Base-by-base conservation (phyloP, 1,140 invertebrate species). In the Bombus polaris region DNA sequence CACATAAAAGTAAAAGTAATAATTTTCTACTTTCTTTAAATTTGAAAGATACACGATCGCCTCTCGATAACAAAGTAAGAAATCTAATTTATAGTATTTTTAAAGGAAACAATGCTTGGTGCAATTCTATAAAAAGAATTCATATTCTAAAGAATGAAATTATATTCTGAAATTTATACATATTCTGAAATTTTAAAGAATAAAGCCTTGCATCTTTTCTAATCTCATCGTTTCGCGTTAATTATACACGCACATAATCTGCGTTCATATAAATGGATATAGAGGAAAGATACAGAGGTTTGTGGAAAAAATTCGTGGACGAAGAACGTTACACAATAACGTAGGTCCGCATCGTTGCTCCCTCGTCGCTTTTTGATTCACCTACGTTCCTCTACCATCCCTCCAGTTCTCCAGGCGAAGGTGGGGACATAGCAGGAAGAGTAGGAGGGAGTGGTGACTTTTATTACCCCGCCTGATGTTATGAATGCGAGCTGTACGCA, bases 391-490 rank as follows among this genome's bases (percentile, higher is more conserved):
- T 91, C 71, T 42, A 68, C 76, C 75, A 76, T 79, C 82, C 71
- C 85, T 82, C 57, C 72, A 28, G 66, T 86, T 88, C 81, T 82
- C 80, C 75, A 81, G 72, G 71, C 73, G 77, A 88, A 80, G 74
- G 87, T 76, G 86, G 87, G 79, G 82, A 47, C 68, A 71, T 37
- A 53, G 82, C 32, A 75, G 83, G 70, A 89, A 89, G 86, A 68
- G 82, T 66, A 77, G 82, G 57, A 76, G 83, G 86, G 87, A 74
- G 86, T 75, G 86, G 90, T 91, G 90, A 91, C 90, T 91, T 91
- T 91, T 91, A 91, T 91, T 91, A 91, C 90, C 90, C 84, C 83
- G 90, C 88, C 88, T 91, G 90, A 91, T 91, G 90, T 91, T 91
- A 91, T 91, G 88, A 91, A 91, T 91, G 90, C 90, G 88, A 89